phyloP scores from a whole-genome alignment of 2,888 invertebrate genomes.

The Drosophila sordidapex region DNA sequence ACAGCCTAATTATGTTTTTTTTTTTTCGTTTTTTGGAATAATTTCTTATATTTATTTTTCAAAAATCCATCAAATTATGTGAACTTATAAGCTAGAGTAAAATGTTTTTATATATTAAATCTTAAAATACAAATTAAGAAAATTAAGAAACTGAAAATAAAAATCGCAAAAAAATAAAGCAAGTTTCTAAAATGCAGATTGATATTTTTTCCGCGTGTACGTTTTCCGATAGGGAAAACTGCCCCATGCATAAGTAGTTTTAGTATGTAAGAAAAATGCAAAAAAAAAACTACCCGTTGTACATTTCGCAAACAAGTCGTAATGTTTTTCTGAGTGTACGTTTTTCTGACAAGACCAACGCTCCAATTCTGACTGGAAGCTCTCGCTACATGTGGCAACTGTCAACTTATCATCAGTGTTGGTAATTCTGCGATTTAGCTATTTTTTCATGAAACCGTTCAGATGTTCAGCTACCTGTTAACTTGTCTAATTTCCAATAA shows the following conservation, averaged over 20 bases:
- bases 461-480: neutral
- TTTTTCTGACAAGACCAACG: neutral
- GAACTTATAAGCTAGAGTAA: too few relatives aligned
- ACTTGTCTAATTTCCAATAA: neutral
- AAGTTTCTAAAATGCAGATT: neutral
- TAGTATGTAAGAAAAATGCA: neutral
- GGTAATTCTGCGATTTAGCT: neutral
- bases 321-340: neutral
- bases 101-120: too few relatives aligned
- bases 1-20: neutral
- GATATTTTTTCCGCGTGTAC: neutral
- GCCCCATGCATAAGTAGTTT: neutral
- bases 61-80: neutral
- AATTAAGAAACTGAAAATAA: neutral
- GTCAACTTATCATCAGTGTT: neutral
- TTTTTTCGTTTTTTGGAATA: neutral
- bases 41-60: neutral
- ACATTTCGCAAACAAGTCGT: neutral
- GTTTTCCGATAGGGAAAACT: neutral
- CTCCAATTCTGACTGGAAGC: neutral
- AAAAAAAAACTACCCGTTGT: neutral
- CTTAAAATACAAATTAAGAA: too few relatives aligned
- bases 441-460: neutral
- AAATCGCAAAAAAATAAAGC: neutral
- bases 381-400: neutral